Evolutionary conservation across 2,888 invertebrate species (phyloP).

Genomic region (Cyrtodaria siliqua): DNA sequence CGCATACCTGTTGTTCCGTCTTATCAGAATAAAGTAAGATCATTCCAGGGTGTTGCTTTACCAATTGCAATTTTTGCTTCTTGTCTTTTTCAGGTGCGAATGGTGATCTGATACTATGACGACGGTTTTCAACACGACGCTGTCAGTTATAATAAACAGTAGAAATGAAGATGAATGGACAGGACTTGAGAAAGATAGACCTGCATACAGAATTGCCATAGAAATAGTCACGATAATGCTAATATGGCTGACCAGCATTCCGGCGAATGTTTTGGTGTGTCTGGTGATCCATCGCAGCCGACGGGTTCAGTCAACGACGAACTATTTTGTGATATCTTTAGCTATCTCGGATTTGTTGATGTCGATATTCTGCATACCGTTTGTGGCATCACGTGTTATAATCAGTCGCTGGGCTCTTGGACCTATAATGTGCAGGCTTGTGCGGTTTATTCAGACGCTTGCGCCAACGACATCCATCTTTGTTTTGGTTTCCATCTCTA

Average conservation of each 20-base stretch:
- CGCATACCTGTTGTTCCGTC: too few relatives aligned
- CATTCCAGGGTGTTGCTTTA: too few relatives aligned
- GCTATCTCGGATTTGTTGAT: slow-evolving; percentile 77
- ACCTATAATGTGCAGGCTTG: slow-evolving; percentile 75
- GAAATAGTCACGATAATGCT: slow-evolving; percentile 34
- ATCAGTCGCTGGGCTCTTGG: slow-evolving; percentile 75
- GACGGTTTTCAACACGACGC: neutral
- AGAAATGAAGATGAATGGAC: neutral
- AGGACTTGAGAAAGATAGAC: slow-evolving; percentile 15
- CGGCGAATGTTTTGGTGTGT: slow-evolving; percentile 81
- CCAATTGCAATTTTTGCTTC: too few relatives aligned
- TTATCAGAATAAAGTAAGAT: too few relatives aligned
- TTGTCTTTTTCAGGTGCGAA: neutral
- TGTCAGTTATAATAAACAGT: neutral
- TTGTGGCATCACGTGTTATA: slow-evolving; percentile 70
- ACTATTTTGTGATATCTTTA: slow-evolving; percentile 83
- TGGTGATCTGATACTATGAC: neutral
- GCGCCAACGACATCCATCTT: slow-evolving; percentile 71
- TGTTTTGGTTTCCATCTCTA: slow-evolving; percentile 78
- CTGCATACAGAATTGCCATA: slow-evolving; percentile 28
- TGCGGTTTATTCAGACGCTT: slow-evolving; percentile 74
- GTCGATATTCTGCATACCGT: slow-evolving; percentile 73
- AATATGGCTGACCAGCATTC: slow-evolving; percentile 69
- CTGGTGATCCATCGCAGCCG: slow-evolving; percentile 83
- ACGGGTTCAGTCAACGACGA: slow-evolving; percentile 85